Percentiles rank a stretch among this genome's conserved stretches.
phyloP scores from a whole-genome alignment of 2,113 vertebrate genomes.

The Ovis canadensis region DNA sequence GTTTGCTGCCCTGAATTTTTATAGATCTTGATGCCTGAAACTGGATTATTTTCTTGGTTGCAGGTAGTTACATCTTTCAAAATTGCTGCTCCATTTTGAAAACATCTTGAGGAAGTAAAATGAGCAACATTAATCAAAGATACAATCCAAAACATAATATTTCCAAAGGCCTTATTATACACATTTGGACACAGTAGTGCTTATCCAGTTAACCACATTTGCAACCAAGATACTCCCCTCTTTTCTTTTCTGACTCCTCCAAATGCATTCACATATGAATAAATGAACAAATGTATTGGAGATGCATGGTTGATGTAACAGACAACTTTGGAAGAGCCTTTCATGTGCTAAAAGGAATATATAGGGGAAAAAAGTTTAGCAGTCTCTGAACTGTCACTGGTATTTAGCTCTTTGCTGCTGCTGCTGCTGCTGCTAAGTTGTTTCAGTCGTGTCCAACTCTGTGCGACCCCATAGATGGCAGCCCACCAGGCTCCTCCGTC shows the following conservation, averaged over 20 bases:
- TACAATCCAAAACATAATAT: neutral
- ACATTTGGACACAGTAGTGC: neutral
- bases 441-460: too few relatives aligned
- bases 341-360: neutral
- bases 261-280: neutral
- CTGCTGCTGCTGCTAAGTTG: too few relatives aligned
- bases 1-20: neutral
- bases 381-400: accelerated
- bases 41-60: neutral
- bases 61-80: neutral
- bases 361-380: neutral
- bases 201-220: slow-evolving; percentile 26
- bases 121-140: neutral
- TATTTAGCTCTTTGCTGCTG: neutral
- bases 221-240: neutral
- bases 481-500: too few relatives aligned
- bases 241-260: neutral
- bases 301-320: accelerated
- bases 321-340: neutral
- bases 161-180: neutral
- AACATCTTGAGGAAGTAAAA: slow-evolving; percentile 41
- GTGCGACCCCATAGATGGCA: accelerated
- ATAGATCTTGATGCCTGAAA: neutral
- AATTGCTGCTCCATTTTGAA: slow-evolving; percentile 36
- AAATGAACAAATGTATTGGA: neutral